A percentile compares a stretch with the other conserved stretches of the same genome.
Evolutionary conservation across 64 coral and sea anemone genomes (phyloP).

Genomic region (Anthopleura sola): DNA sequence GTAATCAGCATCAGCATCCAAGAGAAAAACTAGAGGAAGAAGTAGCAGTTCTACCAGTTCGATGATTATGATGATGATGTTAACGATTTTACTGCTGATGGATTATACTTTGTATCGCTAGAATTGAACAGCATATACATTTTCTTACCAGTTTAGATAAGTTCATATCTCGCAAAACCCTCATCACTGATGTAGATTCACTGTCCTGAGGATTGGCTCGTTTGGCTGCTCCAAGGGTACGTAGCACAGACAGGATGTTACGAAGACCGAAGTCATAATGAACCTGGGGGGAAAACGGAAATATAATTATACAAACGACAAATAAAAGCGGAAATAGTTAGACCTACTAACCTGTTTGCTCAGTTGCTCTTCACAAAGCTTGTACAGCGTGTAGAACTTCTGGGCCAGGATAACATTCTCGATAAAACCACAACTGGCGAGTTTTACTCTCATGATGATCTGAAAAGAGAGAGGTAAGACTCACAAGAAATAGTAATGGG

Average conservation of each 20-base stretch:
- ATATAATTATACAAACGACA: background rate
- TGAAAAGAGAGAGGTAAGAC: background rate
- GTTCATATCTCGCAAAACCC: slow-evolving; percentile 90
- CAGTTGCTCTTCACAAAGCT: slow-evolving; percentile 92
- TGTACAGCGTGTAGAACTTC: slow-evolving; percentile 94
- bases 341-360: slow-evolving; percentile 61
- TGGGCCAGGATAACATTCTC: slow-evolving; percentile 93
- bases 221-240: slow-evolving; percentile 88
- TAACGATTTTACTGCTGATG: background rate
- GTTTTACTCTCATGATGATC: slow-evolving; percentile 98
- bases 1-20: too few species aligned
- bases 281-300: slow-evolving; percentile 33
- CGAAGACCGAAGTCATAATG: slow-evolving; percentile 96
- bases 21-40: too few species aligned
- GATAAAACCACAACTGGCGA: slow-evolving; percentile 92
- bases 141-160: slow-evolving; percentile 81
- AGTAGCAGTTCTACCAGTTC: too few species aligned
- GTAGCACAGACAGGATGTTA: slow-evolving; percentile 86
- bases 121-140: too few species aligned
- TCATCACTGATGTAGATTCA: slow-evolving; percentile 86
- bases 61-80: background rate
- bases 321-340: background rate
- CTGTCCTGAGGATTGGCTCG: slow-evolving; percentile 94
- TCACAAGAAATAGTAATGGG: background rate
- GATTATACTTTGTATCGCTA: too few species aligned